A percentile compares a stretch with the other conserved stretches of the same genome.
phyloP scores from a whole-genome alignment of 1,140 invertebrate genomes.

The Drosophila pachea region DNA sequence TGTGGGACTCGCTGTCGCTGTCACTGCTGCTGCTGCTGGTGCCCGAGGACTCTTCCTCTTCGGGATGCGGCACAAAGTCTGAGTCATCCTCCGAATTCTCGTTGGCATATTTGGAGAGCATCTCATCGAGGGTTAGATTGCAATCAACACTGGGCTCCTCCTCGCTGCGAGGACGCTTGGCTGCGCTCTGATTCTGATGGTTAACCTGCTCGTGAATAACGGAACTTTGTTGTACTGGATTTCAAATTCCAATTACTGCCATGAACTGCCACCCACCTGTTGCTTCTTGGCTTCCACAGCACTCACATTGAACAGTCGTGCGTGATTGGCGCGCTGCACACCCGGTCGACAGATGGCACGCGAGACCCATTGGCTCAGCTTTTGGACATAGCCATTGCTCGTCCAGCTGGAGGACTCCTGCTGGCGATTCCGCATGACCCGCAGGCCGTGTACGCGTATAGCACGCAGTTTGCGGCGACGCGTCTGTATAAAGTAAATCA shows the following conservation, averaged over 20 bases:
- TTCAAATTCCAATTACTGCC: too few relatives aligned
- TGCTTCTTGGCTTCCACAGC: background rate
- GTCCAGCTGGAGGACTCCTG: constrained; percentile 22
- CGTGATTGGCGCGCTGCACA: constrained; percentile 38
- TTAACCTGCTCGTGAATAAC: constrained; percentile 2
- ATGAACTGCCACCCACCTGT: constrained; percentile 23
- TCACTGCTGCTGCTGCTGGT: constrained; percentile 25
- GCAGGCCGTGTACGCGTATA: constrained; percentile 62
- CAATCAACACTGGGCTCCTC: constrained; percentile 44
- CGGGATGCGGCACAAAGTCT: constrained; percentile 63
- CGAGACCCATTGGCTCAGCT: constrained; percentile 54
- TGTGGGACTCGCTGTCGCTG: constrained; percentile 27
- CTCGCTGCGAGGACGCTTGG: constrained; percentile 51
- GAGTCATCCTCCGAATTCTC: constrained; percentile 73
- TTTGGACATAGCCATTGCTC: constrained; percentile 28
- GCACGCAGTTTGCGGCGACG: constrained; percentile 68
- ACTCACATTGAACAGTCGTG: constrained; percentile 25
- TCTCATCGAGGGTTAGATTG: constrained; percentile 59
- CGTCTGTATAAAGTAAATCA: constrained; percentile 74
- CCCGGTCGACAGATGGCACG: constrained; percentile 66
- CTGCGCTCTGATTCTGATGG: constrained; percentile 17
- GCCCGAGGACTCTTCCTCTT: constrained; percentile 34
- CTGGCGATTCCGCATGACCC: constrained; percentile 52
- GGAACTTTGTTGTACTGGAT: background rate
- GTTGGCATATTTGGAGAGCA: constrained; percentile 70